Base-by-base conservation (phyloP, 2,888 invertebrate species). In the Orthosia gothica region DNA sequence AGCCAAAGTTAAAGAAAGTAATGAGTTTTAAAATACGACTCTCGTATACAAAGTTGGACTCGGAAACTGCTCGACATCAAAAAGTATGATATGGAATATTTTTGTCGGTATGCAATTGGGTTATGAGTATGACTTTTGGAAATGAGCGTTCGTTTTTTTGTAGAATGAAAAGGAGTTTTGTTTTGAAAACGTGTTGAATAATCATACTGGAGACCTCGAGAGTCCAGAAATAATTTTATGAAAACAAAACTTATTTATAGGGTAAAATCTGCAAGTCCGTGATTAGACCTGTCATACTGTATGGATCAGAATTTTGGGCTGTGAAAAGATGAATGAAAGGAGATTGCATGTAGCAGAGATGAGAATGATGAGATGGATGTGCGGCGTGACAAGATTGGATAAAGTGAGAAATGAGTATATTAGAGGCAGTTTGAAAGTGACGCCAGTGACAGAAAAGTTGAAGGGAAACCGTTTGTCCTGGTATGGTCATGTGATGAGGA, bases 1-100 rank as follows among this genome's bases (percentile, higher is more conserved):
- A 79, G 55, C 40, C 61, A 45, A 65, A 79, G 55, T 26, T 65
- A 45, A 81, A 79, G 58, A 67, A 78, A 81, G 66, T 79, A 79
- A 81, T 83, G 79, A 81, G 55, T 74, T 83, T 83, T 40, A 74
- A 59, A 79, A 79, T 54, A 79, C 13, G 58, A 65, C 26, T 45
- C 65, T 78, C 47, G 49, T 23, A 59, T 45, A 11, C 20, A 20
- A 72, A 83, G 63, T 78, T 68, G 11, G 32, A 15, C 47, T 55
- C 47, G 18, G 15, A 18, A 65, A 80, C 52, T 23, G 54, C 54
- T 66, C 55, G 59, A 52, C 57, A 66, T 79, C 52, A 15, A 69
- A 78, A 72, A 73, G 26, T 64, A 62, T 72, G 66, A 63, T 67
- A 74, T 76, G 68, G 57, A 74, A 55, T 54, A 69, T 69, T 80